Conservation (phyloP, 1,140 invertebrate species). For the Trachelipus rathkii region DNA sequence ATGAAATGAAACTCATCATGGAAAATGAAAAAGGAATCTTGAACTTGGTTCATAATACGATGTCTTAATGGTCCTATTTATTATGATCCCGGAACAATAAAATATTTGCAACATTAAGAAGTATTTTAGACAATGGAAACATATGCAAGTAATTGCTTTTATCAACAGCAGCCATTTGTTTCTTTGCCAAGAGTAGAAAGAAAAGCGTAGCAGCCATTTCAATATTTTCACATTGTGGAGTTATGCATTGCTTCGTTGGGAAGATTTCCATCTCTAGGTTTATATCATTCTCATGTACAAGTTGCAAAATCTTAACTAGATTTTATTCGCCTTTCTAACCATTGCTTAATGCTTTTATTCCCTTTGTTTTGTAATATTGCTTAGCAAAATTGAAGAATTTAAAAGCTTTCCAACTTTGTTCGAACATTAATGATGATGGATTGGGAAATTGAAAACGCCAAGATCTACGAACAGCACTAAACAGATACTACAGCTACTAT, state of each 20-base stretch:
- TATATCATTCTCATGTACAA: constrained; percentile 47
- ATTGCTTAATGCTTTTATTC: constrained; percentile 47
- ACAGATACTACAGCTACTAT: constrained; percentile 29
- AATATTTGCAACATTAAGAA: constrained; percentile 42
- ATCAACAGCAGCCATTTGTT: constrained; percentile 32
- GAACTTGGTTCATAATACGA: constrained; percentile 21
- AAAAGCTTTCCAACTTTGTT: constrained; percentile 32
- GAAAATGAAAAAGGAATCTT: background rate
- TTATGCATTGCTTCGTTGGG: constrained; percentile 73
- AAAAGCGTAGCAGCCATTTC: constrained; percentile 58
- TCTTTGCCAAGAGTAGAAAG: constrained; percentile 30
- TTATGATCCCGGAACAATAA: constrained; percentile 35
- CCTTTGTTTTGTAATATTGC: constrained; percentile 46
- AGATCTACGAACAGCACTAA: constrained; percentile 28
- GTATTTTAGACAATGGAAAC: constrained; percentile 41
- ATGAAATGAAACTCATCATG: constrained; percentile 10
- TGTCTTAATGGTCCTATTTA: constrained; percentile 27
- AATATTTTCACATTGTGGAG: constrained; percentile 69
- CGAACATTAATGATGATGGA: constrained; percentile 46
- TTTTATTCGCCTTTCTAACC: constrained; percentile 46
- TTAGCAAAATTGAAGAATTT: constrained; percentile 30
- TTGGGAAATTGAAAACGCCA: constrained; percentile 41
- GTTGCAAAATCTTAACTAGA: constrained; percentile 45
- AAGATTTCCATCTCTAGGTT: constrained; percentile 66
- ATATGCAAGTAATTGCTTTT: constrained; percentile 29